phyloP scores from a whole-genome alignment of 2,113 vertebrate species.

The Dipodomys merriami region DNA sequence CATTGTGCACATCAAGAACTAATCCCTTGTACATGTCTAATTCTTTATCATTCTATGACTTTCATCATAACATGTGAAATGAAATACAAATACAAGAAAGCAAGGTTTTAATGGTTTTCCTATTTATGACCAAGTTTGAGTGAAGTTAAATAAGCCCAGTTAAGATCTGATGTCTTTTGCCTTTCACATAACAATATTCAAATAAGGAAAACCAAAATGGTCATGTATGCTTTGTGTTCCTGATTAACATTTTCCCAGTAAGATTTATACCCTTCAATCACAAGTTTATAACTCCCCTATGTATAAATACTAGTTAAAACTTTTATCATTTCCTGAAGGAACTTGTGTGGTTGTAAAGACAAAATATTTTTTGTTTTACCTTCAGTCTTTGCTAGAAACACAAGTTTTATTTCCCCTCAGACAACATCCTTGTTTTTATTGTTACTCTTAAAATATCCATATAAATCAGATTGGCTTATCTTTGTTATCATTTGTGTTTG shows the following conservation, averaged over 20 bases:
- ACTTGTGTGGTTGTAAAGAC: neutral
- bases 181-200: neutral
- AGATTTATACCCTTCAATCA: neutral
- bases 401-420: neutral
- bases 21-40: no score
- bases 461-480: neutral
- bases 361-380: neutral
- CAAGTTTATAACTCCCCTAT: neutral
- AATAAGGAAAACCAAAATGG: neutral
- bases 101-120: no score
- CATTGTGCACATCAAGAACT: no score
- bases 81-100: no score
- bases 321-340: neutral
- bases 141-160: no score
- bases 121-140: no score
- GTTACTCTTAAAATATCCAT: slow-evolving; percentile 11
- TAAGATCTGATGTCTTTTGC: neutral
- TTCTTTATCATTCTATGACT: no score
- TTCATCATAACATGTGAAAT: no score
- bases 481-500: neutral
- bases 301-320: neutral
- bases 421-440: neutral
- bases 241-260: neutral
- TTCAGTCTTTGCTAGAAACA: neutral
- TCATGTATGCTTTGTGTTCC: neutral